Conservation (phyloP, 2,888 invertebrate species). For the Philopedon plagiatum region DNA sequence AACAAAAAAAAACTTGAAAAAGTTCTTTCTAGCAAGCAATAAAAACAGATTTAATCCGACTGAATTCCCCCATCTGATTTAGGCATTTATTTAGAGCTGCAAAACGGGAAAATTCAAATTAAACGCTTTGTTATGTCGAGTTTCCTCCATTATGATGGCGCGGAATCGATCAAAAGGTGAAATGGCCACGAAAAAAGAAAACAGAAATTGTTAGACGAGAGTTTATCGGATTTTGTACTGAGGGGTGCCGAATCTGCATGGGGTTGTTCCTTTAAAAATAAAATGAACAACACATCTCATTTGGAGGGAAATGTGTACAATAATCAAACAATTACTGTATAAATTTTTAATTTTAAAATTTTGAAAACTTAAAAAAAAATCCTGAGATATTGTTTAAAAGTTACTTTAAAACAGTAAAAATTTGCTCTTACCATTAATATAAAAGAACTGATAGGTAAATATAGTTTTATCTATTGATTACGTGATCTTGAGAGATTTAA, state of each 20-base stretch:
- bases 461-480: too few relatives aligned
- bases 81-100: constrained; percentile 37
- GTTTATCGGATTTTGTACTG: neutral
- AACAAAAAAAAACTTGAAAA: neutral
- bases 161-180: constrained; percentile 21
- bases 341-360: too few relatives aligned
- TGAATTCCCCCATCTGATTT: constrained; percentile 17
- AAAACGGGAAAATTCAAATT: constrained; percentile 46
- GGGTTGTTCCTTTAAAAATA: too few relatives aligned
- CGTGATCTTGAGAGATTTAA: too few relatives aligned
- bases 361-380: too few relatives aligned
- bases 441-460: too few relatives aligned
- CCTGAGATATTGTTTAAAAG: too few relatives aligned
- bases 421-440: too few relatives aligned
- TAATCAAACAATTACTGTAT: too few relatives aligned
- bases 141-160: constrained; percentile 12
- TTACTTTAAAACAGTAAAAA: too few relatives aligned
- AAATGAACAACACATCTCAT: too few relatives aligned
- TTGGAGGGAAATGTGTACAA: too few relatives aligned
- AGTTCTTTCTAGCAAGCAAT: constrained; percentile 6
- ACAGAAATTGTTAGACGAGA: neutral
- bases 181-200: constrained; percentile 5
- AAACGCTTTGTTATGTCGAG: constrained; percentile 32
- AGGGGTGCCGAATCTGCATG: neutral
- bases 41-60: constrained; percentile 29